A percentile compares a stretch with the other conserved stretches of the same genome.
Conservation (phyloP, 2,113 vertebrate species). For the Ctenomys sociabilis region DNA sequence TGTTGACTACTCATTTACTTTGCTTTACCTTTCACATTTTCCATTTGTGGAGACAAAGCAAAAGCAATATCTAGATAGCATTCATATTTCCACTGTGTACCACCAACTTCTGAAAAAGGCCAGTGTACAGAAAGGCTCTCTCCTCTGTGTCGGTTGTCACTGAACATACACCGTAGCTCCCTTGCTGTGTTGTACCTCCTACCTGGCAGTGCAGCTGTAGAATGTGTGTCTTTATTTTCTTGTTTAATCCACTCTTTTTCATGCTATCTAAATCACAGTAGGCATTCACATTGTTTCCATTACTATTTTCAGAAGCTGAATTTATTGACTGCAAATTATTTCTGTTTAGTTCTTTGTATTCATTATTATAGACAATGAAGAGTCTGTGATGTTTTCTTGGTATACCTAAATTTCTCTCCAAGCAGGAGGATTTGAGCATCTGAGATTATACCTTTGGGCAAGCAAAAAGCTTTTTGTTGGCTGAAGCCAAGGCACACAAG, state of each 20-base stretch:
- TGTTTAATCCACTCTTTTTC: neutral
- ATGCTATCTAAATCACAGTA: neutral
- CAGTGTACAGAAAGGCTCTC: conserved; percentile 1
- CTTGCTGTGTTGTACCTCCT: neutral
- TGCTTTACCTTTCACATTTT: conserved; percentile 48
- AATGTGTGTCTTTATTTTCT: neutral
- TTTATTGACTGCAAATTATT: neutral
- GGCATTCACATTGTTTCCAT: neutral
- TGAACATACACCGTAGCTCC: neutral
- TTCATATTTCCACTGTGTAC: conserved; percentile 55
- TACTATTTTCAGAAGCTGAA: neutral
- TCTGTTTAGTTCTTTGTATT: neutral
- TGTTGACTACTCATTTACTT: conserved; percentile 28
- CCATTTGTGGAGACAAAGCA: conserved; percentile 1
- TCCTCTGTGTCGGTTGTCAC: neutral
- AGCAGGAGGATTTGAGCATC: neutral
- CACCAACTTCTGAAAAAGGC: neutral
- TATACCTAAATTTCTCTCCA: neutral
- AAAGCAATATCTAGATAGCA: neutral
- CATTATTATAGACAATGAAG: neutral
- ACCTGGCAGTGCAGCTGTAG: neutral
- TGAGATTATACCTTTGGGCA: neutral
- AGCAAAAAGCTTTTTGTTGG: neutral
- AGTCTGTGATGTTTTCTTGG: neutral
- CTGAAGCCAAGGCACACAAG: neutral